Base-by-base conservation (phyloP, 2,797 vertebrate species). In the Clamator glandarius region DNA sequence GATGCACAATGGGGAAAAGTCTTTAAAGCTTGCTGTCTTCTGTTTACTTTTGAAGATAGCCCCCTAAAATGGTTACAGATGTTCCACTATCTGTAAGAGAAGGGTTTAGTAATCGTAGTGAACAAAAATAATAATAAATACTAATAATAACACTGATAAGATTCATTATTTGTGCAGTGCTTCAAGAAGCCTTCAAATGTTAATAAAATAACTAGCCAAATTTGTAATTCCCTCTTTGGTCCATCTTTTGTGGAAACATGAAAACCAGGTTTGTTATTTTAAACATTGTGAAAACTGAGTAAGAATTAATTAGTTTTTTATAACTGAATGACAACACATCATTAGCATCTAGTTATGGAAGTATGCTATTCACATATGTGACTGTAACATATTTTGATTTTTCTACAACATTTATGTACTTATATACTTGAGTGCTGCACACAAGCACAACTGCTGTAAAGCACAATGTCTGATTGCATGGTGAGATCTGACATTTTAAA, bases 31-130 rank as follows among this genome's bases (percentile, higher is more conserved):
- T 87, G 35, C 48, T 59, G n/a, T 88, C 51, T 93, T 89, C 55
- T 74, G 70, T 76, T 93, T 73, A 51, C 1, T 14, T 41, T 61
- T 68, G 59, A 90, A 70, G 75, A 80, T n/a, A 82, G 68, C 33
- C 51, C 64, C 33, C 36, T 90, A 77, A 84, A 93, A 90, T 70
- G 57, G 52, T 90, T 87, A 82, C 89, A 92, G 92, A 79, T 92
- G 90, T 92, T 80, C 68, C 10, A 67, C 63, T 84, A 85, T 93
- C 64, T 90, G 72, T 94, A 87, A 93, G 80, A 77, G 50, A 92
- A 90, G 62, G 63, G 28, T 83, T 95, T 81, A 86, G 31, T 66
- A 92, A 70, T 41, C 91, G 29, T 41, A 86, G 39, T 75, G 78
- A 88, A 81, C 39, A 93, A 31, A 41, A 75, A 66, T 55, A 86